Percentiles rank a stretch among this genome's conserved stretches.
Conservation (phyloP, 2,888 invertebrate species). For the Lissocephala sabroskyi region DNA sequence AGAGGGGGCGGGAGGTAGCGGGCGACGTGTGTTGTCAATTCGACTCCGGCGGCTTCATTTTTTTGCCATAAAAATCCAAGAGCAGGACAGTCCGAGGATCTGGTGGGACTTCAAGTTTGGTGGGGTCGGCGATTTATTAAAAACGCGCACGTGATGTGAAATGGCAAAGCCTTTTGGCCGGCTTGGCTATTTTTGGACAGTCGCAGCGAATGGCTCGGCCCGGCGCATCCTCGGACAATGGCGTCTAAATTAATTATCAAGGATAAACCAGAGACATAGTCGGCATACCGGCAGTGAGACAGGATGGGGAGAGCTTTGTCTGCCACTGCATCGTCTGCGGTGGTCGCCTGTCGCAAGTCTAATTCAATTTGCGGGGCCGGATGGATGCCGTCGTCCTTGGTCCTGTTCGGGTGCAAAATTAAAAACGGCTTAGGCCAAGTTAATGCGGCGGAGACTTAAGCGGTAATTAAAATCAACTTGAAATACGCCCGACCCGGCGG, state of each 20-base stretch:
- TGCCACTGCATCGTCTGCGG: constrained; percentile 11
- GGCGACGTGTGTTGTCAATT: constrained; percentile 58
- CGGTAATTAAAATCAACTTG: constrained; percentile 58
- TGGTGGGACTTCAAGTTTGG: no score
- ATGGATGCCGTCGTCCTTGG: no score
- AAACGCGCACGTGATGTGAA: constrained; percentile 56
- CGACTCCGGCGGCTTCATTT: constrained; percentile 27
- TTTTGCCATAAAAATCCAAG: constrained; percentile 37
- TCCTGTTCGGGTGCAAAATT: constrained; percentile 43
- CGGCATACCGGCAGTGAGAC: background rate
- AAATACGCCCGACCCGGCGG: constrained; percentile 22
- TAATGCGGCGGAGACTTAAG: constrained; percentile 57
- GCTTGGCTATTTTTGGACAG: background rate
- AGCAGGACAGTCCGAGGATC: no score
- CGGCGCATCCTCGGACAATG: constrained; percentile 35
- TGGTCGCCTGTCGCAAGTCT: constrained; percentile 25
- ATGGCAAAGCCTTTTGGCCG: constrained; percentile 32
- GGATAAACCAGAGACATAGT: constrained; percentile 31
- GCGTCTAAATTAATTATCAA: constrained; percentile 65
- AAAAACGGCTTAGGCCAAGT: constrained; percentile 64
- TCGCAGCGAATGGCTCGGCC: constrained; percentile 1
- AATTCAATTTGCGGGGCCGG: constrained; percentile 51
- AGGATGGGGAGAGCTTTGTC: constrained; percentile 10
- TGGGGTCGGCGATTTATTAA: constrained; percentile 58
- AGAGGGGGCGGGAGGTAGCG: no score